Evolutionary conservation across 2,888 invertebrate genomes (phyloP), one percentile per base, ranked within the genome.

Genomic region (Orthosia incerta): DNA sequence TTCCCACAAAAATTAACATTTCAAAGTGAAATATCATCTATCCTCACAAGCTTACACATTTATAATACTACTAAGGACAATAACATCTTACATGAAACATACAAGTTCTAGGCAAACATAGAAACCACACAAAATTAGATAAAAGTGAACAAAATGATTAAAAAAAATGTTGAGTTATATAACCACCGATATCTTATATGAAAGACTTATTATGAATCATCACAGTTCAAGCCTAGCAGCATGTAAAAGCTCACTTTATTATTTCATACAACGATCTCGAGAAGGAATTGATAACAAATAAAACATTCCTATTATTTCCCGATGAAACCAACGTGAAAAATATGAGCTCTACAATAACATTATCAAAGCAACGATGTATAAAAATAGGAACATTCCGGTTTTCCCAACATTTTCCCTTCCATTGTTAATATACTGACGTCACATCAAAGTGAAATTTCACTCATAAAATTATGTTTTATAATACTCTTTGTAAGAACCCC

Each of bases 331-430:
- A 60, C 45, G 16, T 59, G 20, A 63, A 71, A 55, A 66, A 60
- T 60, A 46, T 53, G 31, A 56, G 26, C 46, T 26, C n/a, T 53
- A 65, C 56, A 69, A 31, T 65, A 75, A 76, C 26, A 81, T 50
- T 66, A 71, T 60, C 55, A 82, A 82, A 66, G 16, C 63, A 80
- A 18, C 64, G 53, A 70, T 50, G 65, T 76, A 76, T 66, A 67
- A 67, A 79, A 82, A 76, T 59, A 31, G 62, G 73, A 53, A 64
- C 50, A 70, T 81, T 81, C 80, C 76, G 71, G 84, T 71, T 79
- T 78, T 81, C 76, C 75, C 79, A 75, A 82, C 63, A 53, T 66
- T 64, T 76, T 77, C 67, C 70, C 23, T 66, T 73, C 60, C 67
- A 74, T 72, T 72, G 74, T 62, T 68, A 74, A 71, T 53, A 83